Evolutionary conservation across 2,797 vertebrate species (phyloP), one percentile per base, ranked within the genome.

Genomic region (Apogon talboti): DNA sequence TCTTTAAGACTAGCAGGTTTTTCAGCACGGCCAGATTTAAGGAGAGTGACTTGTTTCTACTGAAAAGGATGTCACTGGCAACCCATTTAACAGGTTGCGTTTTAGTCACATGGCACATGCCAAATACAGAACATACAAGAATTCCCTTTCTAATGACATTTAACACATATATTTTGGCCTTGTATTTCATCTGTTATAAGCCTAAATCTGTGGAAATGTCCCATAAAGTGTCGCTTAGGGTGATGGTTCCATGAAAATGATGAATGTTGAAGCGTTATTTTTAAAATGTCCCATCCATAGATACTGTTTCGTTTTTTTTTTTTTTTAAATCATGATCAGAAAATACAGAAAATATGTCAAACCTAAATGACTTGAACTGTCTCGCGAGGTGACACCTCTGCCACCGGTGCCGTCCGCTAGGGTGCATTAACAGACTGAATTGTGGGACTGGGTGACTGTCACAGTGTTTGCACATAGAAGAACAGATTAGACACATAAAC

Each of bases 1-100:
- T 67, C 57, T 64, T 80, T 63, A 33, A 63, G 66, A 68, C 65
- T 51, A 82, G 63, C 75, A 78, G 76, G 73, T 89, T 89, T 87
- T 75, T 74, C 67, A 83, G 74, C 67, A 45, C 50, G 59, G 67
- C 69, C 66, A 78, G 51, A 71, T 57, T 19, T 48, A 3, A 67
- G 42, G 68, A 28, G 47, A 28, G 59, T 11, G n/a, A 61, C 44
- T 63, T 59, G 0, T 35, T 35, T 35, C 9, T 35, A 35, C 33
- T 35, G 3, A 35, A 8, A 10, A 3, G 30, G 7, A 35, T 10
- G 7, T 35, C 33, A 35, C 6, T 28, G 2, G 3, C 6, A 28
- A 28, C 24, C 6, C 4, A 28, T 28, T 28, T 21, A 6, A 28
- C 24, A 28, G 7, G 33, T 10, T 35, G 7, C 9, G 9, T 35